phyloP scores from a whole-genome alignment of 2,797 vertebrate species.

The Mormyrops attenuatus region DNA sequence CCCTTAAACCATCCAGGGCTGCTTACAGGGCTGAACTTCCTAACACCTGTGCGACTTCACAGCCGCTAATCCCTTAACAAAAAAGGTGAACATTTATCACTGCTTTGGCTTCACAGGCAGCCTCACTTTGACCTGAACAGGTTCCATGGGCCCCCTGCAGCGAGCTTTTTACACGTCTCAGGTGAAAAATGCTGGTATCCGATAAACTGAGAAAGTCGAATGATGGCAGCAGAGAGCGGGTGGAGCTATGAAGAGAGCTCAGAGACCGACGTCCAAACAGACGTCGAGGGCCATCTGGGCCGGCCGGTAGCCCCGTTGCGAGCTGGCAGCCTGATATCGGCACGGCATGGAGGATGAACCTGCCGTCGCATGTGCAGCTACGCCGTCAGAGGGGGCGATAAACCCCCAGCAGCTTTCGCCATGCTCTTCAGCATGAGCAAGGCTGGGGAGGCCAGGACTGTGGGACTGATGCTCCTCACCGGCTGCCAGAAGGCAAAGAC shows the following conservation, averaged over 20 bases:
- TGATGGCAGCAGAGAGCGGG: background rate
- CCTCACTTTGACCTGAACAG: background rate
- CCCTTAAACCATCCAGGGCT: background rate
- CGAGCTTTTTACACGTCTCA: background rate
- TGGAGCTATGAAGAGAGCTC: background rate
- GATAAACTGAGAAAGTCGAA: background rate
- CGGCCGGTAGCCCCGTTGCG: background rate
- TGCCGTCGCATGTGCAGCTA: background rate
- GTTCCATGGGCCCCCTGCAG: background rate
- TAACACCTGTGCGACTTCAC: background rate
- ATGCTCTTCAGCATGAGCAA: background rate
- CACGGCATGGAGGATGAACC: background rate
- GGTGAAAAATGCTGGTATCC: background rate
- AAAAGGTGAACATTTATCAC: background rate
- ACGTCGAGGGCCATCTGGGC: background rate
- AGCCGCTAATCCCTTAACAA: background rate
- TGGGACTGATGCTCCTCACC: background rate
- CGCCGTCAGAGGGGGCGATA: conserved; percentile 36
- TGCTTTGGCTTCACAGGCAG: background rate
- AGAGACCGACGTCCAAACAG: background rate
- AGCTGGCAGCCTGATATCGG: background rate
- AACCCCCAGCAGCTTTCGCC: conserved; percentile 17
- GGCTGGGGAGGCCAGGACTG: background rate
- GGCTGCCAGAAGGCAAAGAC: background rate
- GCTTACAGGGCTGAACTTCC: background rate